phyloP scores from a whole-genome alignment of 2,797 vertebrate genomes.

The Poeciliopsis turneri region DNA sequence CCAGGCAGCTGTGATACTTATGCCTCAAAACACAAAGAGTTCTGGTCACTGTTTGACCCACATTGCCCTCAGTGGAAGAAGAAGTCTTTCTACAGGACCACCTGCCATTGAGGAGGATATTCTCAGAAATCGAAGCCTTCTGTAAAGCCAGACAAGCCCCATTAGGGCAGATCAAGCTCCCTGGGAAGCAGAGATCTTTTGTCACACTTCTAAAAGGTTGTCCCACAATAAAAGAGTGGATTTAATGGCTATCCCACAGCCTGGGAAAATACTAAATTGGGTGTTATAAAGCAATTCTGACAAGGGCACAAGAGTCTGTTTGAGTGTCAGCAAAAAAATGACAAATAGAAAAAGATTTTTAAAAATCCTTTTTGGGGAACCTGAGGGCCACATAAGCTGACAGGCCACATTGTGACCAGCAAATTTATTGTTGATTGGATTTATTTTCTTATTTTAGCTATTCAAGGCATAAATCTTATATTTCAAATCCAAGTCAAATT shows the following conservation, averaged over 20 bases:
- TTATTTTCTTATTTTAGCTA: neutral
- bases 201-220: constrained; percentile 48
- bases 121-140: constrained; percentile 32
- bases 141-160: constrained; percentile 43
- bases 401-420: neutral
- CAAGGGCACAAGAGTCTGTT: constrained; percentile 6
- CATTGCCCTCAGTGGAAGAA: neutral
- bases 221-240: constrained; percentile 24
- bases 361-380: neutral
- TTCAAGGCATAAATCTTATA: neutral
- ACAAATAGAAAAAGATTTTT: neutral
- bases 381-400: constrained; percentile 16
- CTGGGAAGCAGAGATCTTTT: constrained; percentile 44
- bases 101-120: constrained; percentile 23
- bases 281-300: constrained; percentile 23
- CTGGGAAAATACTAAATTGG: constrained; percentile 30
- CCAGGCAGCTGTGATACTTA: neutral
- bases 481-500: neutral
- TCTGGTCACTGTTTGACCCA: neutral
- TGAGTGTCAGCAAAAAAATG: constrained; percentile 23
- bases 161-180: constrained; percentile 40
- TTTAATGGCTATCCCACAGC: constrained; percentile 22
- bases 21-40: neutral
- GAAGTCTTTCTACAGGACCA: constrained; percentile 4
- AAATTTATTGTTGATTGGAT: neutral